Percentiles rank a stretch among this genome's conserved stretches.
Conservation (phyloP, 2,888 invertebrate genomes). For the Parnassius glacialis region DNA sequence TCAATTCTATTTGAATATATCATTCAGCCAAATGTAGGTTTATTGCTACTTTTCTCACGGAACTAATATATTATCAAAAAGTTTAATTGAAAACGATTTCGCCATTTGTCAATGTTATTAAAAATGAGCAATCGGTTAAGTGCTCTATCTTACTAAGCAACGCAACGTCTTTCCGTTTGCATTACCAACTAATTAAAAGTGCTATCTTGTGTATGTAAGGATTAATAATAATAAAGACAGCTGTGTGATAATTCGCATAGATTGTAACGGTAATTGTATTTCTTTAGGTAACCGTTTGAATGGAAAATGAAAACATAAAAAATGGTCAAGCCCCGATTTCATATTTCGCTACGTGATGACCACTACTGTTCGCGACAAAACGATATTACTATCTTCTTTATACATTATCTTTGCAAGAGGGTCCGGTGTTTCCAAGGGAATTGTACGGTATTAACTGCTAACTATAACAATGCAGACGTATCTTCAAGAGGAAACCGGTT, state of each 20-base stretch:
- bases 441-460: conserved; percentile 75
- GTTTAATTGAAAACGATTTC: conserved; percentile 74
- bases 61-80: conserved; percentile 77
- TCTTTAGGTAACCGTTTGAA: conserved; percentile 54
- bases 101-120: conserved; percentile 68
- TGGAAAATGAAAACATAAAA: conserved; percentile 40
- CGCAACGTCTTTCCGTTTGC: conserved; percentile 51
- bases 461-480: conserved; percentile 70
- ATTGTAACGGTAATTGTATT: conserved; percentile 48
- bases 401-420: conserved; percentile 71
- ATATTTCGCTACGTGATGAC: conserved; percentile 66
- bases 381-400: conserved; percentile 71
- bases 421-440: conserved; percentile 69
- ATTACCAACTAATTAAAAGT: conserved; percentile 47
- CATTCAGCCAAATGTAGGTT: conserved; percentile 77
- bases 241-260: conserved; percentile 52
- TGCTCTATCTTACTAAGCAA: conserved; percentile 41
- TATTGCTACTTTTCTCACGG: conserved; percentile 80
- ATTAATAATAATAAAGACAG: conserved; percentile 41
- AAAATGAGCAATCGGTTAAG: conserved; percentile 54
- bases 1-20: conserved; percentile 78
- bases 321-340: conserved; percentile 69
- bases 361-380: conserved; percentile 60
- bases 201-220: conserved; percentile 27
- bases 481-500: conserved; percentile 79